Evolutionary conservation across 2,797 vertebrate genomes (phyloP).

Genomic region (Macropodus opercularis): DNA sequence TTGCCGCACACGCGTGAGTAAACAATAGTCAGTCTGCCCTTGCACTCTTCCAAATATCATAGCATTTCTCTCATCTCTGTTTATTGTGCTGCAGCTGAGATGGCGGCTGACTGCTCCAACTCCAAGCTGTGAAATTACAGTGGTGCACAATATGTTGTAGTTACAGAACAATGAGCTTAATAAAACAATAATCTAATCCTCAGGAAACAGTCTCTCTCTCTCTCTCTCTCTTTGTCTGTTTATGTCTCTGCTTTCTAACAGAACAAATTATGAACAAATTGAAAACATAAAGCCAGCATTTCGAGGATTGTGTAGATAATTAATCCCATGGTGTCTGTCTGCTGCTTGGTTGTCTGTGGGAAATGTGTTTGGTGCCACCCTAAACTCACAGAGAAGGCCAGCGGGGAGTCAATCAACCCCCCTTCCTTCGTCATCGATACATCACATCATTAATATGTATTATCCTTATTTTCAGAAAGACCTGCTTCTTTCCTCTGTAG

Average conservation of each 20-base stretch:
- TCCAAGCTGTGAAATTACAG: conserved; percentile 15
- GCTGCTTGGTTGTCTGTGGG: conserved; percentile 45
- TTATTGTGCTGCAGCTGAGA: conserved; percentile 22
- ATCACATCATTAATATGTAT: conserved; percentile 26
- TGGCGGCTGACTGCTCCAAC: conserved; percentile 12
- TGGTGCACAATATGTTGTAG: background rate
- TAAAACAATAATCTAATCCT: conserved; percentile 33
- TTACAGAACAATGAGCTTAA: conserved; percentile 20
- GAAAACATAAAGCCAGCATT: conserved; percentile 49
- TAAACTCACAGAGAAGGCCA: conserved; percentile 10
- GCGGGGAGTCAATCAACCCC: background rate
- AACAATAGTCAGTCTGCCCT: conserved; percentile 1
- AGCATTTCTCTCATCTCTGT: conserved; percentile 4
- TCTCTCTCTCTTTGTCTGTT: background rate
- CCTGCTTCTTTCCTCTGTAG: conserved; percentile 4
- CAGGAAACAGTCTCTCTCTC: conserved; percentile 8
- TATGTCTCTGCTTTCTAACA: conserved; percentile 18
- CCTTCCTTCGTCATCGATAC: background rate
- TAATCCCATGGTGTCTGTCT: conserved; percentile 53
- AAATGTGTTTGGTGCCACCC: conserved; percentile 34
- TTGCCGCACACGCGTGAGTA: conserved; percentile 3
- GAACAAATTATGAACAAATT: conserved; percentile 56
- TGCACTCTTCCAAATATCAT: conserved; percentile 19
- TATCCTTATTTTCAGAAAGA: conserved; percentile 11
- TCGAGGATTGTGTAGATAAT: conserved; percentile 62